Conservation (phyloP, 2,888 invertebrate species). For the Polyommatus icarus region DNA sequence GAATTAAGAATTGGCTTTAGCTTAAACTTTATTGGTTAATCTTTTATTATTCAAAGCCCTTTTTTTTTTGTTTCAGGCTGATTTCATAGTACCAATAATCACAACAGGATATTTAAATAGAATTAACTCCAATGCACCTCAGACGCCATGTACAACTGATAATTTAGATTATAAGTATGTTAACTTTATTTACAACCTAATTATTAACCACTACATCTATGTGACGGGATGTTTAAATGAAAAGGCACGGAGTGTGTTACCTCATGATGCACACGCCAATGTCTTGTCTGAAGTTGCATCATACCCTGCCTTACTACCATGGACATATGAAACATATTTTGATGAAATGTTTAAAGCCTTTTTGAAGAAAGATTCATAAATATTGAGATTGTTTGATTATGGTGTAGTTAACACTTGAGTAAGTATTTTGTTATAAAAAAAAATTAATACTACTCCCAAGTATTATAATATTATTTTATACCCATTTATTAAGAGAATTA, state of each 20-base stretch:
- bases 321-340: conserved; percentile 71
- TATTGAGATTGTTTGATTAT: neutral
- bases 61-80: conserved; percentile 64
- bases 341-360: conserved; percentile 71
- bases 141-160: conserved; percentile 62
- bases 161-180: conserved; percentile 75
- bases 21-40: neutral
- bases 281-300: conserved; percentile 59
- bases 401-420: neutral
- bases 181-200: conserved; percentile 71
- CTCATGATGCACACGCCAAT: conserved; percentile 59
- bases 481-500: too few relatives aligned
- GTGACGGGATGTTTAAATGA: conserved; percentile 71
- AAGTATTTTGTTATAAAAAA: neutral
- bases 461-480: too few relatives aligned
- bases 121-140: conserved; percentile 61
- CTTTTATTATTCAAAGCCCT: neutral
- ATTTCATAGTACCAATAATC: conserved; percentile 78
- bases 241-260: conserved; percentile 73
- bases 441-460: too few relatives aligned
- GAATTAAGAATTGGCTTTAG: neutral
- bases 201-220: conserved; percentile 71
- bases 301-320: conserved; percentile 73
- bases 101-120: conserved; percentile 73
- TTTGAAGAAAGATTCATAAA: conserved; percentile 49